These are phyloP conservation scores for Mythimna ferrago DNA, from an alignment of 2,888 invertebrate species.

Conservation along the genomic window DNA sequence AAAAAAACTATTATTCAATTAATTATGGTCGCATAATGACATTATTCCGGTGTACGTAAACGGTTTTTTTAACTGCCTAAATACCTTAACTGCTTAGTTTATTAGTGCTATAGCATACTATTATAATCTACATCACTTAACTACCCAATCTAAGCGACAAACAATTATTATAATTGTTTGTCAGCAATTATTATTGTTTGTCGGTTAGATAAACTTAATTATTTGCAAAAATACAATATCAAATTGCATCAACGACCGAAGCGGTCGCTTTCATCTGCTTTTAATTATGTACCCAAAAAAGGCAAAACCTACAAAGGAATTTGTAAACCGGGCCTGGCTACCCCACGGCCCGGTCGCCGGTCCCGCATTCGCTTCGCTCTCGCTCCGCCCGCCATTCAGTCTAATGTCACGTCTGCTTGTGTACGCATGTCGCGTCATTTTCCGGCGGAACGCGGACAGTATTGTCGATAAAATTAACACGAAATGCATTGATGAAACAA, in stretches of 20 bases:
- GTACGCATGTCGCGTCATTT: conserved; percentile 21
- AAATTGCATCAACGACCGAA: neutral
- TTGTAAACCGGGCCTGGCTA: conserved; percentile 27
- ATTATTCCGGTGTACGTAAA: too few species aligned
- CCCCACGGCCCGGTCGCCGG: conserved; percentile 14
- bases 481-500: conserved; percentile 47
- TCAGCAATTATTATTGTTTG: too few species aligned
- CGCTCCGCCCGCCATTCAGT: conserved; percentile 11
- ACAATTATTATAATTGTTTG: neutral
- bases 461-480: conserved; percentile 46
- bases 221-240: neutral
- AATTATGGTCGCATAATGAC: too few species aligned
- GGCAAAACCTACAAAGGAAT: conserved; percentile 28
- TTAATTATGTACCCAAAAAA: neutral
- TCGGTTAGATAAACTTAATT: too few species aligned
- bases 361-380: conserved; percentile 11
- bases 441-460: conserved; percentile 9
- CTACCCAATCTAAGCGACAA: neutral
- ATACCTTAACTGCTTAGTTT: neutral
- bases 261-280: neutral
- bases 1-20: too few species aligned
- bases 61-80: neutral
- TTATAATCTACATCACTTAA: neutral
- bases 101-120: neutral
- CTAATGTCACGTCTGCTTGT: conserved; percentile 38